These are phyloP conservation scores for Benitochromis conjunctus DNA, from an alignment of 2,113 vertebrate species.

Conservation along the genomic window DNA sequence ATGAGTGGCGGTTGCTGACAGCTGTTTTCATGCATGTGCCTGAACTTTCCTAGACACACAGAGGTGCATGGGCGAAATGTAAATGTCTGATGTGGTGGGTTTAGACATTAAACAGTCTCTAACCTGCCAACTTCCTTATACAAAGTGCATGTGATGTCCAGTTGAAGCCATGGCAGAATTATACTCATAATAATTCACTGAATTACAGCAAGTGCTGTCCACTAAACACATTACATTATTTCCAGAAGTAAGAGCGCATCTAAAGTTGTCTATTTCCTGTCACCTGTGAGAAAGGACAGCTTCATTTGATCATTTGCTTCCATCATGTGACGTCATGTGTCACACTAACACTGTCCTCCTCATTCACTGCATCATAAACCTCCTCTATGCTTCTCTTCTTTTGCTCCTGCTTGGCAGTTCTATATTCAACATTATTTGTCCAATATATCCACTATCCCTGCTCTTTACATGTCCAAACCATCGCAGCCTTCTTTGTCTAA, in stretches of 20 bases:
- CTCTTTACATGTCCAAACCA: neutral
- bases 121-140: neutral
- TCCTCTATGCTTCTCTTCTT: neutral
- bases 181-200: neutral
- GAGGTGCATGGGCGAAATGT: neutral
- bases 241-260: neutral
- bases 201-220: neutral
- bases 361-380: neutral
- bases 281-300: neutral
- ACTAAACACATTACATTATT: rapidly evolving
- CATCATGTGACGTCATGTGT: neutral
- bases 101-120: neutral
- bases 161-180: neutral
- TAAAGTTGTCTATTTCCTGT: neutral
- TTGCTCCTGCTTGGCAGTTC: neutral
- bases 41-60: neutral
- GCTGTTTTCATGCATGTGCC: neutral
- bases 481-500: neutral
- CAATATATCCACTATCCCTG: rapidly evolving
- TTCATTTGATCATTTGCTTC: neutral
- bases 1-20: neutral
- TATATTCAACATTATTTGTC: neutral
- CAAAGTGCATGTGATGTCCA: neutral
- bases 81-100: neutral
- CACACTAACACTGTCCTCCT: neutral